A percentile compares a stretch with the other conserved stretches of the same genome.
Conservation (phyloP, 2,888 invertebrate species). For the Harpagoxenus sublaevis region DNA sequence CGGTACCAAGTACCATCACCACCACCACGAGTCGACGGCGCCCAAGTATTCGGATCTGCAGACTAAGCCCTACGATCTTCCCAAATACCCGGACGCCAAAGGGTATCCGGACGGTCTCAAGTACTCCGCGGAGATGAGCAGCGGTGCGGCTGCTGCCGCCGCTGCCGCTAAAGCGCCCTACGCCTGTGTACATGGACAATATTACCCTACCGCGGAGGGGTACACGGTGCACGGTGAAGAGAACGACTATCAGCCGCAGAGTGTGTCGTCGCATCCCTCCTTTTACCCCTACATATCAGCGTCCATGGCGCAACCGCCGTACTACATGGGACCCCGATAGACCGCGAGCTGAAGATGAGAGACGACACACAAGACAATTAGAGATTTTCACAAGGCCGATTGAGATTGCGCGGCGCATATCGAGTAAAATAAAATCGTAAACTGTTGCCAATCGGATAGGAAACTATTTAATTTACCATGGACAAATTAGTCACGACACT, state of each 20-base stretch:
- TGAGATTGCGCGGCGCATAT: not conserved
- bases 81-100: conserved; percentile 80
- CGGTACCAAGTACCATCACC: conserved; percentile 53
- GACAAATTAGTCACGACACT: not conserved
- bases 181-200: conserved; percentile 82
- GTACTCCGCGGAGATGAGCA: conserved; percentile 74
- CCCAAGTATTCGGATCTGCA: conserved; percentile 79
- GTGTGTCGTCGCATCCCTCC: conserved; percentile 78
- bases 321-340: conserved; percentile 83
- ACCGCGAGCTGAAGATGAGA: not conserved
- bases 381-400: not conserved
- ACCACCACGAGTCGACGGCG: conserved; percentile 68
- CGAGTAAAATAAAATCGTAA: not conserved
- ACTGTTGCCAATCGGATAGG: not conserved
- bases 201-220: conserved; percentile 80
- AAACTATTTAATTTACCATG: conserved; percentile 7
- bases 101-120: conserved; percentile 78
- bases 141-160: conserved; percentile 45
- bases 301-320: conserved; percentile 83
- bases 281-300: conserved; percentile 84
- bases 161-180: conserved; percentile 77
- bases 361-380: not conserved
- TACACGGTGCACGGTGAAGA: conserved; percentile 81
- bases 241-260: conserved; percentile 80
- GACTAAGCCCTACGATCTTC: conserved; percentile 79